These are phyloP conservation scores for Glaucopsyche alexis DNA, from an alignment of 2,888 invertebrate genomes.

Conservation along the genomic window DNA sequence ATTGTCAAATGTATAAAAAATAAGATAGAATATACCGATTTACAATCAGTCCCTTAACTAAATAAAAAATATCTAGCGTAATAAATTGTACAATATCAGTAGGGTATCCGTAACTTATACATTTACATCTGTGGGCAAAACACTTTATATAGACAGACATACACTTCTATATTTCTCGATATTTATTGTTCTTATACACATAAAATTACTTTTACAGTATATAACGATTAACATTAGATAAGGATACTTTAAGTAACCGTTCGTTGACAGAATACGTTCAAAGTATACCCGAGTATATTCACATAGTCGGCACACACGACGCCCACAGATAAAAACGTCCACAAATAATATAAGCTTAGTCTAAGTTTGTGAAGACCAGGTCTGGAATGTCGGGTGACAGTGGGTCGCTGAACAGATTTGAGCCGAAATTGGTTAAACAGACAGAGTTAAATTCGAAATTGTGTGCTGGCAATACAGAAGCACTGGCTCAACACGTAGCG, in stretches of 20 bases:
- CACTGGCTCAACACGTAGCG: conserved; percentile 17
- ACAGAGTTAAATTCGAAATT: conserved; percentile 8
- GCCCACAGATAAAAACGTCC: conserved; percentile 39
- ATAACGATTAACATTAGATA: not conserved
- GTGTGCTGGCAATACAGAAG: conserved; percentile 27
- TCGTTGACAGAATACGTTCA: not conserved
- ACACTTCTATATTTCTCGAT: not conserved
- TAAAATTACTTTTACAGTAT: not conserved
- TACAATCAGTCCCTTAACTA: conserved; percentile 65
- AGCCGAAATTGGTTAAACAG: not conserved
- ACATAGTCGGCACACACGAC: not conserved
- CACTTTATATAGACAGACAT: not conserved
- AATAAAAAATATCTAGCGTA: conserved; percentile 63
- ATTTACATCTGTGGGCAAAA: conserved; percentile 35
- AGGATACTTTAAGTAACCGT: conserved; percentile 6
- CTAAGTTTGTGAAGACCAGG: conserved; percentile 39
- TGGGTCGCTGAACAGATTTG: conserved; percentile 23
- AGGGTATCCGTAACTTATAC: conserved; percentile 30
- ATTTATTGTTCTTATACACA: not conserved
- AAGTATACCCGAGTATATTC: not conserved
- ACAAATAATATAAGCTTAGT: conserved; percentile 26
- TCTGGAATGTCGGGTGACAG: conserved; percentile 65
- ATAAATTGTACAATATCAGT: conserved; percentile 70
- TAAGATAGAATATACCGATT: conserved; percentile 59
- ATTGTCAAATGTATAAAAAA: conserved; percentile 64